Conservation (phyloP, 2,113 vertebrate genomes). For the Passer montanus region DNA sequence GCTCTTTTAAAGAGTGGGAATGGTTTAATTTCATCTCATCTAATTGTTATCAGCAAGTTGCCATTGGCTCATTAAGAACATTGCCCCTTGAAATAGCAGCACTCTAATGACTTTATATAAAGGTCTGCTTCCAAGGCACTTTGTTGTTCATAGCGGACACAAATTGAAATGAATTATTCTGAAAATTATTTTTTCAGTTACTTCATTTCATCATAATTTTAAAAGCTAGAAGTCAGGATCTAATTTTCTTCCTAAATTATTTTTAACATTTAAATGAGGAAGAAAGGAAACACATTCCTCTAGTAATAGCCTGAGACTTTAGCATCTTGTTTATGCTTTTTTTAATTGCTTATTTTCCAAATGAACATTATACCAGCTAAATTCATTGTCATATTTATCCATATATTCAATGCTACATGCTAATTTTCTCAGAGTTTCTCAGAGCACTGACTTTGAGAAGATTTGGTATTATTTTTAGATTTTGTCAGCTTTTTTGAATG, state of each 20-base stretch:
- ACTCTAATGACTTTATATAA: slow-evolving; percentile 4
- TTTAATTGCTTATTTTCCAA: not conserved
- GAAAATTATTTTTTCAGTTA: not conserved
- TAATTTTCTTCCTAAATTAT: not conserved
- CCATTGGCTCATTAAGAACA: slow-evolving; percentile 36
- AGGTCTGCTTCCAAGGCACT: slow-evolving; percentile 7
- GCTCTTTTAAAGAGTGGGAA: slow-evolving; percentile 8
- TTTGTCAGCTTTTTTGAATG: not conserved
- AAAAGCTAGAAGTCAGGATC: not conserved
- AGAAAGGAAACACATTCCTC: not conserved
- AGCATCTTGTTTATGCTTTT: not conserved
- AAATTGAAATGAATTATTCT: slow-evolving; percentile 12
- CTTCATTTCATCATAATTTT: slow-evolving; percentile 21
- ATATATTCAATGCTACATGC: not conserved
- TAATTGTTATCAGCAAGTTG: slow-evolving; percentile 26
- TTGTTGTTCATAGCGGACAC: not conserved
- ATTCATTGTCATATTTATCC: not conserved
- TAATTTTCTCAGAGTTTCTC: not conserved
- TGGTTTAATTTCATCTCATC: slow-evolving; percentile 44
- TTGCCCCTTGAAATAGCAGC: not conserved
- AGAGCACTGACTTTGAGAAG: not conserved
- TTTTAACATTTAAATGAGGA: slow-evolving; percentile 11
- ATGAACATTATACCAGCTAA: not conserved
- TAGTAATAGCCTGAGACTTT: not conserved
- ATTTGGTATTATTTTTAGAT: not conserved